Evolutionary conservation across 2,888 invertebrate species (phyloP), one percentile per base, ranked within the genome.

Genomic region (Phyllotreta striolata): DNA sequence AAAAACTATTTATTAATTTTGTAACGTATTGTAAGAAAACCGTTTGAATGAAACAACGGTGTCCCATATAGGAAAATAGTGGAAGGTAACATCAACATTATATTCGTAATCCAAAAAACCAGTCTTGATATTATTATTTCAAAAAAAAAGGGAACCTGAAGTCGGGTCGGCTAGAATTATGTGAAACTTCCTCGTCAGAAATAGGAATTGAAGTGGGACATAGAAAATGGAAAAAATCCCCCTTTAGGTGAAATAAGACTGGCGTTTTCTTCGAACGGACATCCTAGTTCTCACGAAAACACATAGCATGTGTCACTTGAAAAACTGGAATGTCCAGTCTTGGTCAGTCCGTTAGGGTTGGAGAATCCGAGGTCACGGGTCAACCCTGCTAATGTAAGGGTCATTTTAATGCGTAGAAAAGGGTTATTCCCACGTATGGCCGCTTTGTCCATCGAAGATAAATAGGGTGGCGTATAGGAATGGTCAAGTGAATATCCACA

Each of bases 281-380:
- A 75, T 73, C 69, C 68, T 46, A 70, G 73, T 75, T 74, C 75
- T 74, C 75, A 77, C 77, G 76, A 71, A 72, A 71, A 71, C 61
- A 65, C 63, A 60, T 64, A 61, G 70, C 67, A 59, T 73, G 72
- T 77, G 77, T 77, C 76, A 77, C 75, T 73, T 73, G 74, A 72
- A 72, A 74, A 77, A 77, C 77, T 73, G 74, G 78, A 75, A 77
- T 77, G 78, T 78, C 78, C 78, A 78, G 78, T 78, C 77, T 72
- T 78, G 78, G 78, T 78, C 78, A 78, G 78, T 78, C 77, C 77
- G 78, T 78, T 78, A 77, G 72, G 77, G 77, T 77, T 74, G 73
- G 74, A 72, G 57, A 68, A 61, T 68, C 70, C 65, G 64, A 69
- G 72, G 70, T 72, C 71, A 73, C 57, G 72, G 76, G 76, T 76